These are phyloP conservation scores for Trachythela sp. DNA, from an alignment of 64 coral and sea anemone species.

Conservation along the genomic window DNA sequence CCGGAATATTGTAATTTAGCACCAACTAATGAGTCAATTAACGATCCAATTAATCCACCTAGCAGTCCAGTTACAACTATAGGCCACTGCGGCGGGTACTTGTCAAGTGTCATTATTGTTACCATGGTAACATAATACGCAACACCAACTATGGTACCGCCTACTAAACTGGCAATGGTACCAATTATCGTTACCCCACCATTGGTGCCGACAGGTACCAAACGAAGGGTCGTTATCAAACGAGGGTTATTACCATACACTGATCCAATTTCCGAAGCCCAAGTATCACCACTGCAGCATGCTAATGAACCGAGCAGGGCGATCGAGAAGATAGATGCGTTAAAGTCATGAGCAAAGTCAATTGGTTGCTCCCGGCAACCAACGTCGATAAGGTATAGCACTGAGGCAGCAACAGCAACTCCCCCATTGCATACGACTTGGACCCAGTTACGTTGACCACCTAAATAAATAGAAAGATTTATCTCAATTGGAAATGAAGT, in stretches of 20 bases:
- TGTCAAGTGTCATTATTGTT: slow-evolving; percentile 25
- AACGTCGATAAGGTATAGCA: slow-evolving; percentile 78
- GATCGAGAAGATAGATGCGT: slow-evolving; percentile 77
- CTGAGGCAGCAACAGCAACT: slow-evolving; percentile 54
- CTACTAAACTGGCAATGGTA: slow-evolving; percentile 70
- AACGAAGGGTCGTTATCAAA: slow-evolving; percentile 79
- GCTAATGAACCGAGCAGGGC: slow-evolving; percentile 77
- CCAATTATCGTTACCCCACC: slow-evolving; percentile 81
- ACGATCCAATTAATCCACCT: slow-evolving; percentile 77
- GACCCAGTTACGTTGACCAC: slow-evolving; percentile 95
- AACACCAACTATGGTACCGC: slow-evolving; percentile 71
- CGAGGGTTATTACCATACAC: slow-evolving; percentile 58
- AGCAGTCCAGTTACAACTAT: slow-evolving; percentile 72
- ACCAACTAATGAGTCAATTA: slow-evolving; percentile 78
- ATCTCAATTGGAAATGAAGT: too few relatives aligned
- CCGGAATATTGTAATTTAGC: slow-evolving; percentile 94
- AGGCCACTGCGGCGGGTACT: slow-evolving; percentile 79
- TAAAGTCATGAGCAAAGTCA: slow-evolving; percentile 81
- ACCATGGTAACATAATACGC: slow-evolving; percentile 59
- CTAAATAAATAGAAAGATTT: slow-evolving; percentile 8
- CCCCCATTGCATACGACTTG: slow-evolving; percentile 99
- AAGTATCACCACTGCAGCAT: slow-evolving; percentile 95
- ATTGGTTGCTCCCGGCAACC: slow-evolving; percentile 77
- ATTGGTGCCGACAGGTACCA: slow-evolving; percentile 93
- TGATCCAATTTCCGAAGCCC: slow-evolving; percentile 98